Evolutionary conservation across 2,113 vertebrate genomes (phyloP).

Genomic region (Mormyrus iriodes): DNA sequence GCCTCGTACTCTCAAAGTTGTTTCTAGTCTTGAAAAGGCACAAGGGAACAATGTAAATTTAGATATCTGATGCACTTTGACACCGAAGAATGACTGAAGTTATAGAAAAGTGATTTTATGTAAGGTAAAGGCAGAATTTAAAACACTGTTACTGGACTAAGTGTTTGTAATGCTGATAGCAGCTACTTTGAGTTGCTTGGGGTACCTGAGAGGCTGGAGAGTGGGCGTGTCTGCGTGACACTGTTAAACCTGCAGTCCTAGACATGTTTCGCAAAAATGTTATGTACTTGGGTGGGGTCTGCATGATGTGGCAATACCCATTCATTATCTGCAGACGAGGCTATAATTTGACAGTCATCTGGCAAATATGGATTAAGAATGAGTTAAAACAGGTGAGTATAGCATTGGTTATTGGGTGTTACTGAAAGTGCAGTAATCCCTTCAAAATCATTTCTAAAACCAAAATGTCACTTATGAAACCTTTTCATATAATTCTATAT

Average conservation of each 20-base stretch:
- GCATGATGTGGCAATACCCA: neutral
- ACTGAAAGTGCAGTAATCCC: neutral
- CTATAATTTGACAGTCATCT: neutral
- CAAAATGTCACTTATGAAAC: neutral
- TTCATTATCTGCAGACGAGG: neutral
- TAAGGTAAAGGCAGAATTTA: neutral
- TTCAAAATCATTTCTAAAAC: neutral
- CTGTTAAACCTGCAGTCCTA: neutral
- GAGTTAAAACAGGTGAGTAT: neutral
- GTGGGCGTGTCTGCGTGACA: neutral
- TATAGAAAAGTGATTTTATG: neutral
- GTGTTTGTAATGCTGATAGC: neutral
- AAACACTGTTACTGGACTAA: neutral
- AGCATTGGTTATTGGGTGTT: too few species aligned
- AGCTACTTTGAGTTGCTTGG: neutral
- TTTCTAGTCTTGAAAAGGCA: constrained; percentile 77
- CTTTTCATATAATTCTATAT: neutral
- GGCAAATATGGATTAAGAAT: neutral
- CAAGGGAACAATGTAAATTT: neutral
- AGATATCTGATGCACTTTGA: neutral
- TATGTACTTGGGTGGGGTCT: neutral
- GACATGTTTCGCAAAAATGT: neutral
- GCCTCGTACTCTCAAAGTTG: constrained; percentile 96
- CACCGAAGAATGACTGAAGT: neutral
- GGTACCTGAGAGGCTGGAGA: neutral